phyloP scores from a whole-genome alignment of 2,888 invertebrate species.

The Euzophera pinguis region DNA sequence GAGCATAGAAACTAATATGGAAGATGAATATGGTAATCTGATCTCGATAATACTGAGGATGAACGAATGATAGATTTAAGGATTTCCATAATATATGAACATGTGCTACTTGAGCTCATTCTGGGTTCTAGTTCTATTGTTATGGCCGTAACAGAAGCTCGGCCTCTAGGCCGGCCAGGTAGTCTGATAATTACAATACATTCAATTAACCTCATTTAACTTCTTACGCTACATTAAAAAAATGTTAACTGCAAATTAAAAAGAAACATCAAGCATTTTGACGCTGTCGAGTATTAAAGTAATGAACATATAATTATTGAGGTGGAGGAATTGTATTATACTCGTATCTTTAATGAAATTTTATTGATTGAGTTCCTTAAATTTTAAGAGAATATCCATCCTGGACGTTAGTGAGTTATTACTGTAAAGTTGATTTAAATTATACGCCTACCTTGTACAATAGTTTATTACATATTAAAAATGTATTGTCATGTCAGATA shows the following conservation, averaged over 20 bases:
- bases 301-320: not conserved
- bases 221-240: constrained; percentile 19
- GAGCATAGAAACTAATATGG: too few relatives aligned
- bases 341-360: not conserved
- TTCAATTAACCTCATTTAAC: constrained; percentile 21
- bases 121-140: constrained; percentile 49
- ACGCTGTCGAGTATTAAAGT: constrained; percentile 1
- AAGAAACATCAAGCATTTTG: too few relatives aligned
- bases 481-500: too few relatives aligned
- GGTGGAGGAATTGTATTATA: too few relatives aligned
- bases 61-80: too few relatives aligned
- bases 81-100: constrained; percentile 8
- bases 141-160: constrained; percentile 48
- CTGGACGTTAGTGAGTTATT: too few relatives aligned
- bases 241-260: constrained; percentile 11
- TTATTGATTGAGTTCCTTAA: too few relatives aligned
- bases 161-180: constrained; percentile 47
- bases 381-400: too few relatives aligned
- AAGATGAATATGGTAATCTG: too few relatives aligned
- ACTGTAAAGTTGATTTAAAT: too few relatives aligned
- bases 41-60: too few relatives aligned
- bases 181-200: constrained; percentile 24
- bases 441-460: constrained; percentile 21
- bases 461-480: too few relatives aligned
- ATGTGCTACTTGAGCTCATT: constrained; percentile 30